These are phyloP conservation scores for Anastatus disparis DNA, from an alignment of 1,140 invertebrate species.

Conservation along the genomic window DNA sequence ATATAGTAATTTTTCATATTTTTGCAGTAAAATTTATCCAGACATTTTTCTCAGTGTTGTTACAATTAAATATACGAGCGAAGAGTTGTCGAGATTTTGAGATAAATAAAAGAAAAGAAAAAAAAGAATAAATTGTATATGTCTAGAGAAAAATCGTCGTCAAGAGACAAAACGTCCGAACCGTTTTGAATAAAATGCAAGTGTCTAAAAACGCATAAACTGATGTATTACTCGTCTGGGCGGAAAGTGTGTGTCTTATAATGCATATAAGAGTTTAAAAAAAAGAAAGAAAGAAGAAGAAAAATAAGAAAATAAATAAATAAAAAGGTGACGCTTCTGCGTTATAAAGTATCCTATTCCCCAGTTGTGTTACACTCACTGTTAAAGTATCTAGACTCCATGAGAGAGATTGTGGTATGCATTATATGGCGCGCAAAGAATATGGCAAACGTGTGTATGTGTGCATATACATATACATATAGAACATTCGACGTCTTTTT, in stretches of 20 bases:
- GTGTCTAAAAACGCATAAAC: conserved; percentile 14
- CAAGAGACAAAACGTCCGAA: not conserved
- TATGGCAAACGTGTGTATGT: too few species aligned
- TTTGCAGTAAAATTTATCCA: too few species aligned
- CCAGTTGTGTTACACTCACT: conserved; percentile 4
- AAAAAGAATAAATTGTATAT: too few species aligned
- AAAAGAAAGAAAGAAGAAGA: too few species aligned
- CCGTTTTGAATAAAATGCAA: conserved; percentile 10
- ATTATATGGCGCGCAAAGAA: too few species aligned
- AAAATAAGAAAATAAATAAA: not conserved
- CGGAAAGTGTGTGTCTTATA: not conserved
- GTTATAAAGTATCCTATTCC: conserved; percentile 26
- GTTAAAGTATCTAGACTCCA: conserved; percentile 2
- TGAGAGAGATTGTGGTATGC: too few species aligned
- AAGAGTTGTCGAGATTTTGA: too few species aligned
- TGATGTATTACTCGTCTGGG: conserved; percentile 11
- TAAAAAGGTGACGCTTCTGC: not conserved
- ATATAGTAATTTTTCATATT: too few species aligned
- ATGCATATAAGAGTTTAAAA: too few species aligned
- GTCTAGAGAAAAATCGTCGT: too few species aligned
- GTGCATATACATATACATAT: not conserved
- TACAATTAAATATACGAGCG: too few species aligned
- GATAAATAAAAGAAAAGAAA: not conserved
- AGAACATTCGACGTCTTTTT: conserved; percentile 7
- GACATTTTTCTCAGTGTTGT: too few species aligned